Base-by-base conservation (phyloP, 2,113 vertebrate species). In the Oreocharis arfaki region DNA sequence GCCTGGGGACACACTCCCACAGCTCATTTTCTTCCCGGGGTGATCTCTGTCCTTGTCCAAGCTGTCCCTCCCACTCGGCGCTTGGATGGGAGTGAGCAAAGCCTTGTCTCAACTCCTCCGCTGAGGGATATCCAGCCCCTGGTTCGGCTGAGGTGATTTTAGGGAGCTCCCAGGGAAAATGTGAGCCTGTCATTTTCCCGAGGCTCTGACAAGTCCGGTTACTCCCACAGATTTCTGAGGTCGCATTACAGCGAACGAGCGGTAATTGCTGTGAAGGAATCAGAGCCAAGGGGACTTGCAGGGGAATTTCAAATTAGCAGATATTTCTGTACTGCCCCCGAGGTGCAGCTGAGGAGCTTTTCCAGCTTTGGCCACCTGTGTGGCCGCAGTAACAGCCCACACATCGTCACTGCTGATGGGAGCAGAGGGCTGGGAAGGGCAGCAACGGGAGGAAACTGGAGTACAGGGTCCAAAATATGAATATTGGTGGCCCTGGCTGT, bases 331-430 rank as follows among this genome's bases (percentile, higher is more conserved):
- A 1, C 3, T 77, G 71, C 39, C 30, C 28, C 50, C 16, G 28
- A 83, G 78, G 53, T 71, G 70, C 67, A 82, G 82, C 67, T 50
- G 57, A 69, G 74, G 59, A 90, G 85, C 41, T 83, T 64, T 71
- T 65, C 65, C 49, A 87, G 50, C 32, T 88, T 67, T 11, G 33
- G 33, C 37, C 57, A 53, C 67, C 37, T 33, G 16, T 4, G 35
- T 82, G 63, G 24, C 24, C 63, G 64, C 55, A 77, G 0, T 37
- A 9, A 21, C 44, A 85, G 41, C 82, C 41, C 52, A 9, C 22
- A 30, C 71, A 27, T 41, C 1, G 0, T 22, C 82, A 11, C 59
- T 90, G 71, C 81, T 75, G 42, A 28, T 0, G 0, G 0, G 9
- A 60, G 13, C 26, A 10, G 7, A n/a, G 81, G 18, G 23, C 8